A percentile compares a stretch with the other conserved stretches of the same genome.
These are phyloP conservation scores for Paedocypris sp. DNA, from an alignment of 2,113 vertebrate genomes.

Conservation along the genomic window DNA sequence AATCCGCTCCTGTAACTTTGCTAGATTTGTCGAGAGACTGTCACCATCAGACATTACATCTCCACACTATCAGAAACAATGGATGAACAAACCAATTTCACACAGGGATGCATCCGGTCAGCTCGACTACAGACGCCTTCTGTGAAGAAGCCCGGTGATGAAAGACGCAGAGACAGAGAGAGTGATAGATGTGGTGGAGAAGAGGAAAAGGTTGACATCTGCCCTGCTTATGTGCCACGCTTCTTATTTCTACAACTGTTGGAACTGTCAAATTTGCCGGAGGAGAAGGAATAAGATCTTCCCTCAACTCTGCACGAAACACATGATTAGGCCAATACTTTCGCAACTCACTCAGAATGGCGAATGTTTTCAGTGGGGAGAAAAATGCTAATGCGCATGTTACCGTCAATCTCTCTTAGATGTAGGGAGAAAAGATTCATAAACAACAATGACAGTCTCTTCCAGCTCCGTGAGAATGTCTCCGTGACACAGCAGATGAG, in stretches of 20 bases:
- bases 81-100: slow-evolving; percentile 68
- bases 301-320: slow-evolving; percentile 5
- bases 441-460: neutral
- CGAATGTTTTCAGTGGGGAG: slow-evolving; percentile 6
- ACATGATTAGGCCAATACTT: slow-evolving; percentile 9
- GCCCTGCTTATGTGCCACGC: slow-evolving; percentile 8
- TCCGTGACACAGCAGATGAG: slow-evolving; percentile 20
- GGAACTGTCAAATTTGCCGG: slow-evolving; percentile 22
- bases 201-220: slow-evolving; percentile 20
- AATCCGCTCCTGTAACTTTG: too few species aligned
- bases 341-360: slow-evolving; percentile 17
- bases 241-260: slow-evolving; percentile 19
- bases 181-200: slow-evolving; percentile 2
- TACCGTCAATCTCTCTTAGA: neutral
- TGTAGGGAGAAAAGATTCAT: neutral
- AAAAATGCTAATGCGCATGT: slow-evolving; percentile 28
- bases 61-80: slow-evolving; percentile 55
- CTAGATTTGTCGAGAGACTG: neutral
- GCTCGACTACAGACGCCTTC: slow-evolving; percentile 34
- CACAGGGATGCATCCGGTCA: slow-evolving; percentile 51
- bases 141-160: slow-evolving; percentile 41
- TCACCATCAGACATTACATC: slow-evolving; percentile 57
- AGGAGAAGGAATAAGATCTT: slow-evolving; percentile 19
- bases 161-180: slow-evolving; percentile 16
- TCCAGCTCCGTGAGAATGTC: slow-evolving; percentile 16